Evolutionary conservation across 2,888 invertebrate genomes (phyloP).

Genomic region (Athalia circularis): DNA sequence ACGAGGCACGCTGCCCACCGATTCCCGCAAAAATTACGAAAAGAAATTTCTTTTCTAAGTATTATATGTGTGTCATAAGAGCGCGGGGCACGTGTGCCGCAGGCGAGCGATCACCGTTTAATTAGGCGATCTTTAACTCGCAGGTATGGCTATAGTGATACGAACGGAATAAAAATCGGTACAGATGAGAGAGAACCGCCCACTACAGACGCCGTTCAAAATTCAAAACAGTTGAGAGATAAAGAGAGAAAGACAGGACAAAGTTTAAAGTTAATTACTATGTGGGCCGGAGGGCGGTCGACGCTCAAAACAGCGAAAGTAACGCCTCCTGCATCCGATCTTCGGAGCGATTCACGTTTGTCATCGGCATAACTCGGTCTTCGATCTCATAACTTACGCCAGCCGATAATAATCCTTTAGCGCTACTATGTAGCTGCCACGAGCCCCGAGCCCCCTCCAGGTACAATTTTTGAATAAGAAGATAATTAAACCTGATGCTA

Average conservation of each 20-base stretch:
- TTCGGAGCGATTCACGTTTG: conserved; percentile 35
- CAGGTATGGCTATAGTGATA: background rate
- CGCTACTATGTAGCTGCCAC: no score
- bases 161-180: conserved; percentile 17
- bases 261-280: conserved; percentile 40
- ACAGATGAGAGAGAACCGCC: conserved; percentile 42
- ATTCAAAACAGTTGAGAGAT: background rate
- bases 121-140: no score
- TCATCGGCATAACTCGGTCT: conserved; percentile 33
- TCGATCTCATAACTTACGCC: conserved; percentile 1
- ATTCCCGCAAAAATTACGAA: no score
- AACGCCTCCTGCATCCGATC: conserved; percentile 24
- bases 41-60: no score
- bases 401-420: background rate
- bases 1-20: no score
- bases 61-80: no score
- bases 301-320: background rate
- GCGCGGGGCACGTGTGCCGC: no score
- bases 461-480: no score
- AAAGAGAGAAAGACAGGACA: conserved; percentile 23
- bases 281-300: conserved; percentile 26
- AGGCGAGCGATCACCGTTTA: no score
- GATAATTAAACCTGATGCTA: no score
- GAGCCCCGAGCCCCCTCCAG: no score
- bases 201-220: conserved; percentile 15